phyloP scores from a whole-genome alignment of 2,888 invertebrate species.

The Drosophila borealis region DNA sequence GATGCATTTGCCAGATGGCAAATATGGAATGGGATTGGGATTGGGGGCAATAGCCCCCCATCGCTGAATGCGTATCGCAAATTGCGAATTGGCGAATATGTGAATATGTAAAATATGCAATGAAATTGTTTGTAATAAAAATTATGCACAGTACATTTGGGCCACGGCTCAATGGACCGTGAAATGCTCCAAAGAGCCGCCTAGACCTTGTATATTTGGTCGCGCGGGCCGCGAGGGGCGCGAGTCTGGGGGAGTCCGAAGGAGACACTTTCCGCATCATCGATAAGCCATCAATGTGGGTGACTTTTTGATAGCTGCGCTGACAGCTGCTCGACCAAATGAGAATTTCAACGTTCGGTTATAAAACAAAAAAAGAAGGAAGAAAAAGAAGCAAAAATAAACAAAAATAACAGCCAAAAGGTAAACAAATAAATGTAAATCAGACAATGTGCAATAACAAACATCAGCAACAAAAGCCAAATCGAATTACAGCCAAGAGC shows the following conservation, averaged over 20 bases:
- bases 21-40: constrained; percentile 23
- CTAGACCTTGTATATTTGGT: background rate
- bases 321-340: constrained; percentile 57
- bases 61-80: constrained; percentile 20
- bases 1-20: constrained; percentile 50
- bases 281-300: constrained; percentile 65
- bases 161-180: constrained; percentile 63
- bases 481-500: constrained; percentile 39
- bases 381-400: constrained; percentile 2
- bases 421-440: constrained; percentile 71
- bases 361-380: constrained; percentile 7
- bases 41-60: constrained; percentile 27
- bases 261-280: constrained; percentile 35
- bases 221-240: background rate
- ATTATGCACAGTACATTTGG: constrained; percentile 76
- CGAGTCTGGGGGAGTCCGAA: background rate
- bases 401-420: constrained; percentile 48
- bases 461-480: constrained; percentile 19
- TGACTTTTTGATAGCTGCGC: constrained; percentile 60
- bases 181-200: constrained; percentile 42
- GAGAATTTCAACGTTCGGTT: constrained; percentile 28
- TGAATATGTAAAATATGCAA: constrained; percentile 55
- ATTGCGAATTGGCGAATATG: constrained; percentile 42
- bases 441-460: constrained; percentile 29
- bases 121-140: constrained; percentile 74